Evolutionary conservation across 2,888 invertebrate genomes (phyloP).

Genomic region (Tolmerus cingulatus): DNA sequence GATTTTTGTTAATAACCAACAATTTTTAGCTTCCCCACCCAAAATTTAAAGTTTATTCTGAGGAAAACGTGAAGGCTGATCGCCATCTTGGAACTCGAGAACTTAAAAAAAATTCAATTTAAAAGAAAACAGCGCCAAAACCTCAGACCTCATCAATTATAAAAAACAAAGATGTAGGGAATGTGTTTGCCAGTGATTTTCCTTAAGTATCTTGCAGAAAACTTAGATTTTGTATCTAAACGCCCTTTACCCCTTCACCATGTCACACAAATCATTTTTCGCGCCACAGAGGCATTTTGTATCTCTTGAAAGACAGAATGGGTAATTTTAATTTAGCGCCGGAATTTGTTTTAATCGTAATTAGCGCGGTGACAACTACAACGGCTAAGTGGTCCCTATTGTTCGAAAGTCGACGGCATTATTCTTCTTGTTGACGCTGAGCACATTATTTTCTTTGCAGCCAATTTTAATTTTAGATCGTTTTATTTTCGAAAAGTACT

Average conservation of each 20-base stretch:
- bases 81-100: background rate
- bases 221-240: background rate
- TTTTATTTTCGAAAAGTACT: background rate
- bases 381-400: background rate
- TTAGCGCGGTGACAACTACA: constrained; percentile 14
- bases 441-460: background rate
- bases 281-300: background rate
- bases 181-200: background rate
- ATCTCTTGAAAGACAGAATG: background rate
- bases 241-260: background rate
- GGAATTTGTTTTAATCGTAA: constrained; percentile 31
- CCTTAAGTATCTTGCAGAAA: background rate
- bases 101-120: background rate
- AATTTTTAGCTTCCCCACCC: background rate
- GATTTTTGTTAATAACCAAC: background rate
- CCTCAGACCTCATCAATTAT: background rate
- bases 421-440: constrained; percentile 5
- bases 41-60: background rate
- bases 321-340: constrained; percentile 15
- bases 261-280: background rate
- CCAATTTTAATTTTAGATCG: constrained; percentile 23
- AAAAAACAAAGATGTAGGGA: background rate
- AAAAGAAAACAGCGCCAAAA: background rate
- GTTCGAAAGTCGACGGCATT: background rate
- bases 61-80: background rate